Percentiles rank a stretch among this genome's conserved stretches.
Evolutionary conservation across 2,113 vertebrate species (phyloP).

Genomic region (Podilymbus podiceps): DNA sequence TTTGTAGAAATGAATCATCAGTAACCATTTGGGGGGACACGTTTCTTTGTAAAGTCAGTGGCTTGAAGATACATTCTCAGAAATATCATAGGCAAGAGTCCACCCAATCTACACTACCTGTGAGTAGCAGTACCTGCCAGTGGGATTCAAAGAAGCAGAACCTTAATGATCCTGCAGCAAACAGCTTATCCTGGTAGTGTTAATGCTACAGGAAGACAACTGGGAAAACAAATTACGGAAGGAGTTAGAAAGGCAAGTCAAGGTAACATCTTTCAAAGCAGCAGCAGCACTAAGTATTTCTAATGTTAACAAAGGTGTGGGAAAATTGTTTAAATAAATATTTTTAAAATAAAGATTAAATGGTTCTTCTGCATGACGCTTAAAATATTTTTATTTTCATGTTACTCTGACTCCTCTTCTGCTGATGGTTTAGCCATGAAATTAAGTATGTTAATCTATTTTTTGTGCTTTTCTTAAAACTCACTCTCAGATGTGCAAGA

Average conservation of each 20-base stretch:
- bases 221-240: neutral
- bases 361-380: neutral
- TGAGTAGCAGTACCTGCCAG: neutral
- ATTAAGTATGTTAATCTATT: neutral
- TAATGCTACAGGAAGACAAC: neutral
- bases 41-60: neutral
- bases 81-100: neutral
- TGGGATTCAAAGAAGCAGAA: neutral
- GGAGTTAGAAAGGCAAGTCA: neutral
- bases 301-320: neutral
- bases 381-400: neutral
- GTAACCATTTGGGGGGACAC: neutral
- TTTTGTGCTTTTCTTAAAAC: neutral
- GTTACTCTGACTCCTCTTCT: neutral
- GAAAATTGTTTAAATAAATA: neutral
- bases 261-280: neutral
- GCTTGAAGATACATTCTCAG: neutral
- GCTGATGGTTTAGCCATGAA: neutral
- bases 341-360: neutral
- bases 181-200: neutral
- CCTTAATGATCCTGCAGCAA: neutral
- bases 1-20: neutral
- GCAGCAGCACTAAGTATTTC: neutral
- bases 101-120: neutral
- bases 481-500: neutral